A percentile compares a stretch with the other conserved stretches of the same genome.
phyloP scores from a whole-genome alignment of 2,113 vertebrate species.

The Diphyllodes magnificus region DNA sequence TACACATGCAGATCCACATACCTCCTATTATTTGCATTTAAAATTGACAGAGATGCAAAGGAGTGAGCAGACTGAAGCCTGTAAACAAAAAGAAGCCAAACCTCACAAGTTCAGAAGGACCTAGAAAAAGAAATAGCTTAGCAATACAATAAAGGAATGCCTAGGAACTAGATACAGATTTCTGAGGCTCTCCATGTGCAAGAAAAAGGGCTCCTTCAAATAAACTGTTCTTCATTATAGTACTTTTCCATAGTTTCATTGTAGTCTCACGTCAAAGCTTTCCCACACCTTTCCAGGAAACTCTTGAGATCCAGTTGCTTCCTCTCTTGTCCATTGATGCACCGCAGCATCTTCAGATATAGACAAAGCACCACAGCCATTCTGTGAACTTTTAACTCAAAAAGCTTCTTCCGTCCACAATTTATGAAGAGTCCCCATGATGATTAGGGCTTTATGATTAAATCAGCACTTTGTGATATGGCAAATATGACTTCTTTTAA shows the following conservation, averaged over 20 bases:
- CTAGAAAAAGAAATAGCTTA: not conserved
- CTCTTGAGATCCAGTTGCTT: not conserved
- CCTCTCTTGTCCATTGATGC: not conserved
- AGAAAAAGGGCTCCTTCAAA: not conserved
- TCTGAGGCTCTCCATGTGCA: not conserved
- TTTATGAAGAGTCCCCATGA: not conserved
- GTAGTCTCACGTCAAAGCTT: not conserved
- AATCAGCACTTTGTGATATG: not conserved
- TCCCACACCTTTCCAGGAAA: not conserved
- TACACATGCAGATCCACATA: not conserved
- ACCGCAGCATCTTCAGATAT: rapidly evolving
- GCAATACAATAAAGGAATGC: not conserved
- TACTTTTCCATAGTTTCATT: not conserved
- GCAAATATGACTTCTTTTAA: not conserved
- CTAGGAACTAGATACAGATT: not conserved
- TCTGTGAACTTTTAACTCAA: not conserved
- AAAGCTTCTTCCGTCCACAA: not conserved
- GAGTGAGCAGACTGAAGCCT: not conserved
- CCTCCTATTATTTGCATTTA: not conserved
- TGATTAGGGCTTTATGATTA: not conserved
- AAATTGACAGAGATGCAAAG: not conserved
- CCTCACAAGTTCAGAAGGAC: not conserved
- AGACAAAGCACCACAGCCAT: not conserved
- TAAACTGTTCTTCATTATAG: not conserved
- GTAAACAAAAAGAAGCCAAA: not conserved